Conservation (phyloP, 1,140 invertebrate species). For the Grapholita molesta region DNA sequence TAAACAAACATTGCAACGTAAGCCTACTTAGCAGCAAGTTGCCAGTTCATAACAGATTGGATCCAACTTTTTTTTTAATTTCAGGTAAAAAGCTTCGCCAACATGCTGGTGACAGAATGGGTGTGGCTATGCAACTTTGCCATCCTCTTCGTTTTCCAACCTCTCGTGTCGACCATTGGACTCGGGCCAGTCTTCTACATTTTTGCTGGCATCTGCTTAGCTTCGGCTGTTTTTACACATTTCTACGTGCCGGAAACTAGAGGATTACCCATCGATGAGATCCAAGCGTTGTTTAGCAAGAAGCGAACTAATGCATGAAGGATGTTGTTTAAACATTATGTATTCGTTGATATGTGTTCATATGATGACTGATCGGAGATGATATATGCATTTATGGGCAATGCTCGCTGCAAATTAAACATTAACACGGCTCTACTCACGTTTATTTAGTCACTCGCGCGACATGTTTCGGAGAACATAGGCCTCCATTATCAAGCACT, state of each 20-base stretch:
- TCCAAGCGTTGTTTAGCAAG: conserved; percentile 45
- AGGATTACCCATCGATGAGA: conserved; percentile 81
- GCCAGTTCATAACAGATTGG: too few relatives aligned
- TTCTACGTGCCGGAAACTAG: conserved; percentile 84
- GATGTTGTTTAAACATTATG: not conserved
- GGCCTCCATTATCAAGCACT: too few relatives aligned
- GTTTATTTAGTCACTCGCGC: too few relatives aligned
- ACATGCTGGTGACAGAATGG: conserved; percentile 40
- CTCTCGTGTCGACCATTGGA: conserved; percentile 69
- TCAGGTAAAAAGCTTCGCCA: conserved; percentile 40
- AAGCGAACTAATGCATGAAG: conserved; percentile 28
- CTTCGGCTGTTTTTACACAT: conserved; percentile 65
- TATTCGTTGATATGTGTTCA: too few relatives aligned
- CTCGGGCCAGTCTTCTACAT: conserved; percentile 73
- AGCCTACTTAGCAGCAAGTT: too few relatives aligned
- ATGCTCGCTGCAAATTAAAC: too few relatives aligned
- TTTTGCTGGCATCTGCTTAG: conserved; percentile 66
- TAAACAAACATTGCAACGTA: too few relatives aligned
- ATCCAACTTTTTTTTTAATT: conserved; percentile 14
- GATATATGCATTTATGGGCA: too few relatives aligned
- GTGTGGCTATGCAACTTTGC: conserved; percentile 41
- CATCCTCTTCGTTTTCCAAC: conserved; percentile 44
- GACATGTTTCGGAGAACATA: too few relatives aligned
- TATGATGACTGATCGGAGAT: too few relatives aligned
- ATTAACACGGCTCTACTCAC: too few relatives aligned